Percentiles rank a stretch among this genome's conserved stretches.
Evolutionary conservation across 2,113 vertebrate genomes (phyloP).

Genomic region (Myxocyprinus asiaticus): DNA sequence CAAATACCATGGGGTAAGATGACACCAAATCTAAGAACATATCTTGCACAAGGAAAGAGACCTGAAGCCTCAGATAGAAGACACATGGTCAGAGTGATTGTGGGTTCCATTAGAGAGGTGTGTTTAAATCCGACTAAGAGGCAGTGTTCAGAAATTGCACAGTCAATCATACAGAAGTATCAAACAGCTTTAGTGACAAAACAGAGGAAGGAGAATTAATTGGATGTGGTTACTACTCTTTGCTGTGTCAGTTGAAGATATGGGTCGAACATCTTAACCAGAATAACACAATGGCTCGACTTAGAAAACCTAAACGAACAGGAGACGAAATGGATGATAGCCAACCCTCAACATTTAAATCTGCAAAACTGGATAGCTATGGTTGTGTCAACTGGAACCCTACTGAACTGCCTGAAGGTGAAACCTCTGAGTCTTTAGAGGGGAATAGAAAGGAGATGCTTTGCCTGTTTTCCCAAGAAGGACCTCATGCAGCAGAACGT

Average conservation of each 20-base stretch:
- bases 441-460: not conserved
- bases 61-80: constrained; percentile 4
- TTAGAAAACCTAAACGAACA: constrained; percentile 7
- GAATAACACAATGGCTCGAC: constrained; percentile 10
- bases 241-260: constrained; percentile 11
- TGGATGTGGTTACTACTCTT: constrained; percentile 5
- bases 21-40: constrained; percentile 15
- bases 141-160: constrained; percentile 2
- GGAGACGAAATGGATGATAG: not conserved
- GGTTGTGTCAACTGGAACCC: not conserved
- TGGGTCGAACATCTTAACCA: constrained; percentile 2
- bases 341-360: no score
- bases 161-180: constrained; percentile 6
- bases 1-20: not conserved
- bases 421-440: not conserved
- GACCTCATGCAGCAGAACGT: no score
- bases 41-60: constrained; percentile 4
- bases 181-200: constrained; percentile 6
- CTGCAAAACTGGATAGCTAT: no score
- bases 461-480: not conserved
- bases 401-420: not conserved
- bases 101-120: constrained; percentile 4
- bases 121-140: constrained; percentile 4
- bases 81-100: constrained; percentile 3
- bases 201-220: constrained; percentile 6